A percentile compares a stretch with the other conserved stretches of the same genome.
Evolutionary conservation across 2,113 vertebrate genomes (phyloP).

Genomic region (Hipposideros armiger): DNA sequence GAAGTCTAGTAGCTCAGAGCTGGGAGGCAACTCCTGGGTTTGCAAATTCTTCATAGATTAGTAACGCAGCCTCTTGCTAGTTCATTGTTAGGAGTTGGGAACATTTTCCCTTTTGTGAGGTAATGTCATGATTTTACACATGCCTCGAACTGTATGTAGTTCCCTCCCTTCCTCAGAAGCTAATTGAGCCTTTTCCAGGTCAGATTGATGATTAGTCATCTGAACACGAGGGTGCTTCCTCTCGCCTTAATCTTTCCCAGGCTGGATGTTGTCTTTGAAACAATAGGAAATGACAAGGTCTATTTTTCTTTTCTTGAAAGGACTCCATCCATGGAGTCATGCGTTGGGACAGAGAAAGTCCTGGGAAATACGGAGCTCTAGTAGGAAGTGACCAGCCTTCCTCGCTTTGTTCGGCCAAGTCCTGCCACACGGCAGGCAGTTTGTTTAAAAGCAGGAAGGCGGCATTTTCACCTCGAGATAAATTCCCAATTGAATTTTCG

Average conservation of each 20-base stretch:
- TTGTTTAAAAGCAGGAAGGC: conserved; percentile 83
- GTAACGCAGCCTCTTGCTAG: conserved; percentile 21
- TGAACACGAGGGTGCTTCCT: conserved; percentile 72
- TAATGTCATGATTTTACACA: not conserved
- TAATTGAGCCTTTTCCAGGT: conserved; percentile 77
- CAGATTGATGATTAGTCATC: conserved; percentile 74
- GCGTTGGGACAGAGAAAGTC: conserved; percentile 70
- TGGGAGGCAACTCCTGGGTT: not conserved
- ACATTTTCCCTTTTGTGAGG: conserved; percentile 59
- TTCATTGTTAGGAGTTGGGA: not conserved
- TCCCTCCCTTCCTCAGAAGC: conserved; percentile 79
- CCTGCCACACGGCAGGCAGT: conserved; percentile 70
- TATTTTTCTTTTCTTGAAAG: conserved; percentile 81
- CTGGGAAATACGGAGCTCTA: conserved; percentile 68
- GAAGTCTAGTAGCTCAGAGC: conserved; percentile 31
- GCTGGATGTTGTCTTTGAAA: conserved; percentile 66
- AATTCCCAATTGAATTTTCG: conserved; percentile 73
- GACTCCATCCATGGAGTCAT: conserved; percentile 52
- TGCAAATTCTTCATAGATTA: conserved; percentile 52
- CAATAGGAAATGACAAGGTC: conserved; percentile 84
- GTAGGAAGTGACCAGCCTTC: conserved; percentile 94
- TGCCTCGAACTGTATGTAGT: conserved; percentile 63
- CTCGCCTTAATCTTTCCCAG: conserved; percentile 78
- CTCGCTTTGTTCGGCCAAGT: conserved; percentile 92
- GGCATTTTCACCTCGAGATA: conserved; percentile 77